These are phyloP conservation scores for Cephalopholis sonnerati DNA, from an alignment of 2,113 vertebrate species.

Conservation along the genomic window DNA sequence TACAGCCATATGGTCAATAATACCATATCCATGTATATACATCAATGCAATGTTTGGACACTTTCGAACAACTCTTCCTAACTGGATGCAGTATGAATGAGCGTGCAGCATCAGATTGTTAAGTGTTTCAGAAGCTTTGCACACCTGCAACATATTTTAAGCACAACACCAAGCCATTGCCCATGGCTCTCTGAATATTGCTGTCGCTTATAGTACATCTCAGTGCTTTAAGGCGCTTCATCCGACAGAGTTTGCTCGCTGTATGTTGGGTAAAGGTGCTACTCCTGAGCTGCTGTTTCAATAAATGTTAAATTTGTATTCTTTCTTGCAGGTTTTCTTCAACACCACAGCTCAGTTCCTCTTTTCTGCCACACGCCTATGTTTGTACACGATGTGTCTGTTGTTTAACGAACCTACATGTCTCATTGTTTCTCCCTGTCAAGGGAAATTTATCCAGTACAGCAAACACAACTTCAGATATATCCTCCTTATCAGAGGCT, in stretches of 20 bases:
- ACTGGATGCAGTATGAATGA: no score
- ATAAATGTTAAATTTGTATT: background rate
- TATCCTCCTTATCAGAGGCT: conserved; percentile 23
- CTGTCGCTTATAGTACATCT: no score
- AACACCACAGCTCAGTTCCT: background rate
- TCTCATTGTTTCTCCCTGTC: background rate
- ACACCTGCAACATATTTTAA: no score
- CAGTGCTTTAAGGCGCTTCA: no score
- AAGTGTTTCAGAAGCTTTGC: background rate
- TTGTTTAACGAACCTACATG: conserved; percentile 9
- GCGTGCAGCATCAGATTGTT: no score
- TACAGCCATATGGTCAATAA: background rate
- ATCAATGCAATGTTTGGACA: background rate
- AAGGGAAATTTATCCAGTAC: conserved; percentile 2
- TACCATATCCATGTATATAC: background rate
- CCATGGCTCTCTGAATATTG: no score
- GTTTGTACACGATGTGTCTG: background rate
- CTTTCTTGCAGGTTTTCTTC: background rate
- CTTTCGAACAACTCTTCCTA: no score
- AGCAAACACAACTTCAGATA: conserved; percentile 24
- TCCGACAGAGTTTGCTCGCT: no score
- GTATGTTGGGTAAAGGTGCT: no score
- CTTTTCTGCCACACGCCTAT: background rate
- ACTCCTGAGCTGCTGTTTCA: background rate
- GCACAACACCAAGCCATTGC: no score